Conservation (phyloP, 2,113 vertebrate species). For the Piprites chloris region DNA sequence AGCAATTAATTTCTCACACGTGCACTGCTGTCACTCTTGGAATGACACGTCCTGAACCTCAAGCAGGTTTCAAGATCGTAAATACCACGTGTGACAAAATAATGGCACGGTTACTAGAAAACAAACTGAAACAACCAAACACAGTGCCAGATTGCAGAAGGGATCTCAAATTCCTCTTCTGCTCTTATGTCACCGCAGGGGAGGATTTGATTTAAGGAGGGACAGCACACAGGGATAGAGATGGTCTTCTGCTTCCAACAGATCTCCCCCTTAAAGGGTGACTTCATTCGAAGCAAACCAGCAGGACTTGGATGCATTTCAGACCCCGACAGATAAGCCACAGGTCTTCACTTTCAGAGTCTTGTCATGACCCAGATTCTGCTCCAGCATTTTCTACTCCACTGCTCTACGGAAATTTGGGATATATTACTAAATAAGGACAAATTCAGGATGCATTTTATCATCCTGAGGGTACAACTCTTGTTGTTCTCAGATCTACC, state of each 20-base stretch:
- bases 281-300: neutral
- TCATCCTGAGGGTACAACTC: neutral
- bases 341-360: constrained; percentile 5
- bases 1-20: neutral
- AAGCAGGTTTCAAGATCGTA: neutral
- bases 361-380: constrained; percentile 52
- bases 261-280: constrained; percentile 32
- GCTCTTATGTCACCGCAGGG: neutral
- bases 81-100: accelerated
- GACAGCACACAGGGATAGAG: neutral
- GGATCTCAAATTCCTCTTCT: neutral
- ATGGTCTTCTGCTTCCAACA: neutral
- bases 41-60: neutral
- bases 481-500: neutral
- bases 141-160: neutral
- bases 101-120: neutral
- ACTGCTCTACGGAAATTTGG: neutral
- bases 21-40: neutral
- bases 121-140: neutral
- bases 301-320: constrained; percentile 18
- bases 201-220: constrained; percentile 21
- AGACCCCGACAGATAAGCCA: neutral
- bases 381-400: neutral
- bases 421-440: accelerated
- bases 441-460: neutral